A percentile compares a stretch with the other conserved stretches of the same genome.
These are phyloP conservation scores for Diachasmimorpha longicaudata DNA, from an alignment of 1,140 invertebrate genomes.

Conservation along the genomic window DNA sequence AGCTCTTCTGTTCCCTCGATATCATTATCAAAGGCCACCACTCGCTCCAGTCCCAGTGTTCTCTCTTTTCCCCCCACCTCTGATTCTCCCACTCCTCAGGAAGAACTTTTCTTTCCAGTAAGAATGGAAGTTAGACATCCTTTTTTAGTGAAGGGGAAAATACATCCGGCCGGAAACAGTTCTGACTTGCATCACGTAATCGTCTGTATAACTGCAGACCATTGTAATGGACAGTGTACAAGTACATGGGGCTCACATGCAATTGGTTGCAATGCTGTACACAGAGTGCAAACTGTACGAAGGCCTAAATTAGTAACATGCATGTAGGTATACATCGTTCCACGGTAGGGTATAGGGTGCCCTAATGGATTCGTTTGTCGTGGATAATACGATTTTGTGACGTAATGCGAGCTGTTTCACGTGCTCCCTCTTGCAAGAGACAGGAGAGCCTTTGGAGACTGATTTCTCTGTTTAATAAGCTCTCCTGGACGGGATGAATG, in stretches of 20 bases:
- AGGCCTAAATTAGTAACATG: constrained; percentile 13
- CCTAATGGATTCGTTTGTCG: constrained; percentile 21
- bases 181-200: constrained; percentile 38
- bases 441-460: neutral
- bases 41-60: too few species aligned
- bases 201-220: constrained; percentile 21
- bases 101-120: constrained; percentile 3
- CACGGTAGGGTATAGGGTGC: neutral
- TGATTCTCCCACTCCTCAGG: constrained; percentile 6
- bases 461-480: neutral
- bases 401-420: neutral
- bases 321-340: neutral
- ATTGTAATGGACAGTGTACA: neutral
- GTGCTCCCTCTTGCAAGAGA: neutral
- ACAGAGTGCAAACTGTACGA: constrained; percentile 8
- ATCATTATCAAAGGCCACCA: neutral
- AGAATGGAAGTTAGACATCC: constrained; percentile 2
- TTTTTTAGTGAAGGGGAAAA: constrained; percentile 26
- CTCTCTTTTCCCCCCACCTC: neutral
- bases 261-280: constrained; percentile 11
- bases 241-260: neutral
- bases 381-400: neutral
- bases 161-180: constrained; percentile 37
- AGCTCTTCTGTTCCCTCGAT: neutral
- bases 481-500: neutral